Evolutionary conservation across 2,888 invertebrate species (phyloP).

Genomic region (Patella ulyssiponensis): DNA sequence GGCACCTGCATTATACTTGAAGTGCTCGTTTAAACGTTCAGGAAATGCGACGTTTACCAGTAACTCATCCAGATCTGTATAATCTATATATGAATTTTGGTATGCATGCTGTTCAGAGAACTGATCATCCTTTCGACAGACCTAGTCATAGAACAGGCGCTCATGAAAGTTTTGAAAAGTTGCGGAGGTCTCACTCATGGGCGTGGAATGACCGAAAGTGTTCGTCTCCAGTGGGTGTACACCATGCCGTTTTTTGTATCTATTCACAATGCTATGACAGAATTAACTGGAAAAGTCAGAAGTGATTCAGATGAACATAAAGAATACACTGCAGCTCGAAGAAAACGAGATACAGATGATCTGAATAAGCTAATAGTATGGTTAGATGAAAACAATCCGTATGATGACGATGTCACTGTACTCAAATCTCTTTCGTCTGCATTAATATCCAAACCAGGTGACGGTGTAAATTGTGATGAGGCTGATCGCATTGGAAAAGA

Average conservation of each 20-base stretch:
- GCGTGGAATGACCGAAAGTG: background rate
- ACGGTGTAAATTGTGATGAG: too few species aligned
- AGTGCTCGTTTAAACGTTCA: background rate
- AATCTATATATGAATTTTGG: background rate
- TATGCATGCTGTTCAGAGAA: too few species aligned
- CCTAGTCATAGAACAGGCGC: background rate
- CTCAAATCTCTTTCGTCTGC: too few species aligned
- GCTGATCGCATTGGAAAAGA: too few species aligned
- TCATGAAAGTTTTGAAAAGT: background rate
- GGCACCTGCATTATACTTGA: background rate
- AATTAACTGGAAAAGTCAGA: too few species aligned
- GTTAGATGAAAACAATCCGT: too few species aligned
- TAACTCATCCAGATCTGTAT: background rate
- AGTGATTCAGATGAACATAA: too few species aligned
- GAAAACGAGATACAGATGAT: too few species aligned
- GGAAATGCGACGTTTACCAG: background rate
- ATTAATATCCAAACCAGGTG: too few species aligned
- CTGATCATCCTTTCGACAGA: background rate
- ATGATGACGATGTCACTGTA: too few species aligned
- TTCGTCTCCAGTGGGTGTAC: background rate
- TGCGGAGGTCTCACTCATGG: background rate
- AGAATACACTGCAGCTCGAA: too few species aligned
- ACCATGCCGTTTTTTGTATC: background rate
- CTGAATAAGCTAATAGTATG: too few species aligned
- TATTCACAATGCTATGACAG: background rate